These are phyloP conservation scores for Capreolus pygargus DNA, from an alignment of 2,113 vertebrate genomes.

Conservation along the genomic window DNA sequence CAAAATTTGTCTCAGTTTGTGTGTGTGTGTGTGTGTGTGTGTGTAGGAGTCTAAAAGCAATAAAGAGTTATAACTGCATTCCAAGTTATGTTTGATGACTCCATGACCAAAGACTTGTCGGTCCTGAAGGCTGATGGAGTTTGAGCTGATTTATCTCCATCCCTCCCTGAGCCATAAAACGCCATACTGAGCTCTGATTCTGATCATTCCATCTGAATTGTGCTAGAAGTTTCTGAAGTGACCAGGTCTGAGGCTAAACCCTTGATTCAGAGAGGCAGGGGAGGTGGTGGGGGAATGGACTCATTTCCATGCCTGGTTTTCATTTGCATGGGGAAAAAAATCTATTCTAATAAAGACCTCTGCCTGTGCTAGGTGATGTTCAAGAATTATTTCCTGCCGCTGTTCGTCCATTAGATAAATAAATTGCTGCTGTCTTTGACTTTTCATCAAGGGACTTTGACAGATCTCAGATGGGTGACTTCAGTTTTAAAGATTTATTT, in stretches of 20 bases:
- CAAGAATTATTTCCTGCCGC: conserved; percentile 67
- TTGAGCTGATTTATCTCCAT: conserved; percentile 54
- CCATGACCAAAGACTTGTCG: conserved; percentile 56
- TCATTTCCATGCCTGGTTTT: conserved; percentile 33
- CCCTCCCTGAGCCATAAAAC: conserved; percentile 38
- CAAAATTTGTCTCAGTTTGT: conserved; percentile 64
- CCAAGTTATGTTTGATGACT: conserved; percentile 65
- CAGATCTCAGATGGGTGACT: conserved; percentile 44
- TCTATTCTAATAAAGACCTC: conserved; percentile 74
- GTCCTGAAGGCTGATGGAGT: conserved; percentile 46
- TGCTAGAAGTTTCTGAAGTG: conserved; percentile 11
- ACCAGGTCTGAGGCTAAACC: background rate
- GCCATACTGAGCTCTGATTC: background rate
- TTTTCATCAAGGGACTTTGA: conserved; percentile 53
- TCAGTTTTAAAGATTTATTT: conserved; percentile 59
- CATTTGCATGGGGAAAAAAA: conserved; percentile 54
- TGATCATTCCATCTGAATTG: background rate
- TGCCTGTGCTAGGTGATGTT: conserved; percentile 61
- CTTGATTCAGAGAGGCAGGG: background rate
- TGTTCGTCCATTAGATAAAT: conserved; percentile 69
- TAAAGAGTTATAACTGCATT: conserved; percentile 66
- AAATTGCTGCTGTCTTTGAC: conserved; percentile 69
- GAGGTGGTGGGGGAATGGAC: background rate
- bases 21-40: background rate
- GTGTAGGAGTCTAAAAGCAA: conserved; percentile 57